These are phyloP conservation scores for Percopsis omiscomaycus DNA, from an alignment of 2,797 vertebrate species.

Conservation along the genomic window DNA sequence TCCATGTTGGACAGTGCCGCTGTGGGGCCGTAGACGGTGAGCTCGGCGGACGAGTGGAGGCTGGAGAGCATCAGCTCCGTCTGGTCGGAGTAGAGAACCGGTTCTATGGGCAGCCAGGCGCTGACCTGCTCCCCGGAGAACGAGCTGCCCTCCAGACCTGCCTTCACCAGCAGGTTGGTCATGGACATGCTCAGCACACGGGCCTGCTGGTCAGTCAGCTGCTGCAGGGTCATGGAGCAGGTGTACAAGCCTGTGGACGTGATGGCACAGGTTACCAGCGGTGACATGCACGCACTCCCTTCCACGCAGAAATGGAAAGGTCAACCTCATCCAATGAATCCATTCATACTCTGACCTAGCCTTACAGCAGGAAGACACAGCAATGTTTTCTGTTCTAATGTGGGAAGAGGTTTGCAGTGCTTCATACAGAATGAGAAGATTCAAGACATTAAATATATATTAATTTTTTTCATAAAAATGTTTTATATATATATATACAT, in stretches of 20 bases:
- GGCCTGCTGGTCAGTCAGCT: conserved; percentile 82
- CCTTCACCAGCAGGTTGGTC: conserved; percentile 78
- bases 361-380: too few species aligned
- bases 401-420: too few species aligned
- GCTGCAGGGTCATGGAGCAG: conserved; percentile 81
- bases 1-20: conserved; percentile 82
- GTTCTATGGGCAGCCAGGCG: conserved; percentile 80
- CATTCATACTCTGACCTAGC: too few species aligned
- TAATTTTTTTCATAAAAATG: too few species aligned
- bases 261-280: conserved; percentile 6
- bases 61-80: conserved; percentile 85
- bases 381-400: too few species aligned
- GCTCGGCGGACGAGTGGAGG: conserved; percentile 78
- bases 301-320: too few species aligned
- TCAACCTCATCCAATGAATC: too few species aligned
- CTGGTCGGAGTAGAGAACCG: conserved; percentile 86
- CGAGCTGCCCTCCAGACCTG: conserved; percentile 66
- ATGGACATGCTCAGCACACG: conserved; percentile 79
- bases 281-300: not conserved
- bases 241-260: conserved; percentile 83
- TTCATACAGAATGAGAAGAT: too few species aligned
- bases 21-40: conserved; percentile 84
- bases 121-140: conserved; percentile 72
- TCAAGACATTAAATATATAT: too few species aligned
- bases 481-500: too few species aligned